These are phyloP conservation scores for Sipha flava DNA, from an alignment of 1,140 invertebrate genomes.

Conservation along the genomic window DNA sequence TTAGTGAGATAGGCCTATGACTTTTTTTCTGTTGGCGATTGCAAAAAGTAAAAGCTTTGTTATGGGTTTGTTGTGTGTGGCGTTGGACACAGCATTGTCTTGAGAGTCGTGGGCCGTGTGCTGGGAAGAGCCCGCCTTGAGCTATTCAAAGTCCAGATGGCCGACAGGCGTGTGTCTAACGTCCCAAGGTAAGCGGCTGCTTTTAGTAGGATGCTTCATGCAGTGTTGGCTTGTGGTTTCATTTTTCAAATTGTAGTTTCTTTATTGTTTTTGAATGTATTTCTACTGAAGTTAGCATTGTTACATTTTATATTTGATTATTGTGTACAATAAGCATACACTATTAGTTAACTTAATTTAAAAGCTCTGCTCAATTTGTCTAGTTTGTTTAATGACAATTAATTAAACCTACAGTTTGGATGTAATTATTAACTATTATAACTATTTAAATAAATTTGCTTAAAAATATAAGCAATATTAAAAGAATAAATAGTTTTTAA, in stretches of 20 bases:
- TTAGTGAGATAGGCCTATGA: constrained; percentile 31
- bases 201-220: constrained; percentile 32
- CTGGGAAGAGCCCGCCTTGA: constrained; percentile 32
- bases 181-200: constrained; percentile 32
- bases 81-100: constrained; percentile 33
- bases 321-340: neutral
- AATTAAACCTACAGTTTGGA: neutral
- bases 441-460: neutral
- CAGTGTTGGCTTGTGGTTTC: constrained; percentile 31
- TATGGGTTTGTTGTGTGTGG: constrained; percentile 33
- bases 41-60: constrained; percentile 33
- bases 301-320: constrained; percentile 28
- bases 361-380: neutral
- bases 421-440: neutral
- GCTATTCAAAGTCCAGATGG: constrained; percentile 33
- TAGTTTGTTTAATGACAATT: neutral
- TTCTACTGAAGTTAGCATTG: constrained; percentile 15
- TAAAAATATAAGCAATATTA: neutral
- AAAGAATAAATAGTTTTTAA: too few species aligned
- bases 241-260: constrained; percentile 30
- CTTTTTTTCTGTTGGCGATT: constrained; percentile 33
- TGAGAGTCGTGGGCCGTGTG: constrained; percentile 32
- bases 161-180: constrained; percentile 33
- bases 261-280: constrained; percentile 30
- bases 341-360: neutral